Evolutionary conservation across 2,888 invertebrate species (phyloP), one percentile per base, ranked within the genome.

Genomic region (Taenaris catops): DNA sequence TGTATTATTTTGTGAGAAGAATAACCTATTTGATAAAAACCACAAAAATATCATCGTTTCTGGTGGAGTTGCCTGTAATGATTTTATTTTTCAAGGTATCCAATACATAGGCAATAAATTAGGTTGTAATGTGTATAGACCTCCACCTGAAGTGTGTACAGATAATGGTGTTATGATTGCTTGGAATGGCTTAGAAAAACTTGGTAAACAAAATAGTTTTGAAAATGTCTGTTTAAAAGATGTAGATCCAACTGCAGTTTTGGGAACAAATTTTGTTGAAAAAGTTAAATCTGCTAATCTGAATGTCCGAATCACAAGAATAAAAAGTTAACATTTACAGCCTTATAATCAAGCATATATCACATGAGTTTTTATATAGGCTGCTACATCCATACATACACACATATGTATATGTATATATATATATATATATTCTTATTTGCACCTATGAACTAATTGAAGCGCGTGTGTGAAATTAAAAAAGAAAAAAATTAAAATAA

Each of bases 111-210:
- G 95, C 49, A 58, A 86, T 7, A 87, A 90, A 50, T 87, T 89
- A 55, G 89, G 88, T 1, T 95, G 91, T 55, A 83, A 81, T 57
- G 80, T 95, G 2, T 84, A 90, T 35, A 89, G 94, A 37, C 97
- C 98, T 6, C 94, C 96, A 1, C 91, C 93, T 9, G 88, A 90
- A 58, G 88, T 97, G 4, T 99, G 99, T 67, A 97, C 97, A 0
- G 99, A 99, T 70, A 99, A 99, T 89, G 99, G 99, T 3, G 90
- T 97, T 16, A 99, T 99, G 99, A 96, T 99, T 55, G 99, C 99
- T 8, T 99, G 99, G 98, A 98, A 98, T 88, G 98, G 96, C 4
- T 86, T 97, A 31, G 98, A 98, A 76, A 93, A 91, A 70, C 88
- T 91, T 53, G 73, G 59, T 34, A 69, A 66, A 10, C 24, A 40